Conservation (phyloP, 2,888 invertebrate species). For the Hoplodrina blanda region DNA sequence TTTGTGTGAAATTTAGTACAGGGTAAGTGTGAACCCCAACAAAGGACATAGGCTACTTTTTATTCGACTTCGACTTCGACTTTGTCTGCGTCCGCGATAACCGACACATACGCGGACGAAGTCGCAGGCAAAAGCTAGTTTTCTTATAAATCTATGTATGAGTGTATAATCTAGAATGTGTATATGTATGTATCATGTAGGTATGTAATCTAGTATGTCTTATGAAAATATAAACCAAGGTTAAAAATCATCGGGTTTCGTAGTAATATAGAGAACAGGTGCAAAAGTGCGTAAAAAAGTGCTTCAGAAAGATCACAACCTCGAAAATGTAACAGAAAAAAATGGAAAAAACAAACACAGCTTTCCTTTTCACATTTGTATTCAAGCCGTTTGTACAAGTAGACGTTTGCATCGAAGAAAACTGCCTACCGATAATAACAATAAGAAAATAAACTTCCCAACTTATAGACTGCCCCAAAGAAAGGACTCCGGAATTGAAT, state of each 20-base stretch:
- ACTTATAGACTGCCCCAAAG: conserved; percentile 17
- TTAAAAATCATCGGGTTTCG: background rate
- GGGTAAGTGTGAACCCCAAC: too few relatives aligned
- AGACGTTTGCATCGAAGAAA: conserved; percentile 14
- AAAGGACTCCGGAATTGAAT: conserved; percentile 1
- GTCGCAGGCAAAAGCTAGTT: too few relatives aligned
- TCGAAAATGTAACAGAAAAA: background rate
- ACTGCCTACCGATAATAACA: conserved; percentile 37
- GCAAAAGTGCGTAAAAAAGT: conserved; percentile 2
- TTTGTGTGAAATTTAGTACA: too few relatives aligned
- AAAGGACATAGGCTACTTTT: too few relatives aligned
- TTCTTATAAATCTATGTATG: too few relatives aligned
- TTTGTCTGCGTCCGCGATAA: too few relatives aligned
- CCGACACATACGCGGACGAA: too few relatives aligned
- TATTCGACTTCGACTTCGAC: too few relatives aligned
- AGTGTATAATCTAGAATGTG: too few relatives aligned
- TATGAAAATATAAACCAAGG: background rate
- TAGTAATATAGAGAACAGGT: background rate
- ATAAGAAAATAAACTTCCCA: conserved; percentile 35
- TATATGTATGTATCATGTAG: too few relatives aligned
- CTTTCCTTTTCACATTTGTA: conserved; percentile 24
- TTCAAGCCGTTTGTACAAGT: conserved; percentile 7
- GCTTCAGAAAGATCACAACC: conserved; percentile 1
- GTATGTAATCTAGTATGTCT: background rate
- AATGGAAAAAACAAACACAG: background rate